Evolutionary conservation across 2,888 invertebrate species (phyloP), one percentile per base, ranked within the genome.

Genomic region (Emmelina monodactyla): DNA sequence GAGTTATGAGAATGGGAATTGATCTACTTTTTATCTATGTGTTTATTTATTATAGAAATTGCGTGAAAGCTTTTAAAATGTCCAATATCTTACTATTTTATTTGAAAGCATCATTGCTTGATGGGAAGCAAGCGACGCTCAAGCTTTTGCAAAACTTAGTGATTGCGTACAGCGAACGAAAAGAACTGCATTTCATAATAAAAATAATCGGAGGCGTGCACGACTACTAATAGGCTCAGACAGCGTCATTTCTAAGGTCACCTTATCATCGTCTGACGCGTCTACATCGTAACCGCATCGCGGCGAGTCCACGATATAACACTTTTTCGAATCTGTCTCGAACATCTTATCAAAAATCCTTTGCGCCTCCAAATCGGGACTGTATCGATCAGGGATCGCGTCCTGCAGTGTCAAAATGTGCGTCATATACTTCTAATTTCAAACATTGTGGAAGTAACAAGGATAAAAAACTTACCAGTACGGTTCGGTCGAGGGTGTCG

Each of bases 311-410:
- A 65, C 59, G 58, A 68, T 61, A 62, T 64, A 73, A 44, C 64
- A 64, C 56, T 67, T 73, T 73, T 78, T 81, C 55, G 71, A 61
- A 54, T 80, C 79, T 47, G 75, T 71, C 62, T 80, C 80, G 67
- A 82, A 81, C 80, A 82, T 82, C 75, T 82, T 82, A 76, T 81
- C 80, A 69, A 80, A 82, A 51, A 81, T 79, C 71, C 79, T 67
- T 65, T 80, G 78, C 54, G 79, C 79, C 61, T 80, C 79, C 69
- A 78, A 67, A 69, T 80, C 80, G 60, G 80, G 81, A 70, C 80
- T 81, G 78, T 80, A 81, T 58, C 78, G 72, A 72, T 78, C 80
- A 62, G 70, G 73, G 59, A 81, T 71, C 58, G 73, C 61, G 46
- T 72, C 79, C 79, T 79, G 79, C 59, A 71, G 76, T 68, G 62